phyloP scores from a whole-genome alignment of 2,113 vertebrate genomes.

The Aviceda subcristata region DNA sequence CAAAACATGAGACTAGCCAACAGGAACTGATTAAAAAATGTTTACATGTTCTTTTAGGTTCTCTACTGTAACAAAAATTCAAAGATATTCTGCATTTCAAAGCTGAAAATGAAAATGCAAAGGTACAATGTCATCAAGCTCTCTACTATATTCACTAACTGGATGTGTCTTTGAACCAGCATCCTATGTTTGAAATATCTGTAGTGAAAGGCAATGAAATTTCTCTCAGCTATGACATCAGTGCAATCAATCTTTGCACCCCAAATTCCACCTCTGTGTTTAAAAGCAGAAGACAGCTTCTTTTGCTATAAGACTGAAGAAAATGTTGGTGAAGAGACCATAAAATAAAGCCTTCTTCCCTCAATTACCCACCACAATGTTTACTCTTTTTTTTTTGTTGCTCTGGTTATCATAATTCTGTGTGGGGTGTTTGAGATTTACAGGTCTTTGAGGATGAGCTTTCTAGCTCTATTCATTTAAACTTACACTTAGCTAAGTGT shows the following conservation, averaged over 20 bases:
- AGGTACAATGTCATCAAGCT: not conserved
- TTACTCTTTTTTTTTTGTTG: not conserved
- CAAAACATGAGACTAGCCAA: not conserved
- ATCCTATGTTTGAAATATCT: not conserved
- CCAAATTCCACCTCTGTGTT: not conserved
- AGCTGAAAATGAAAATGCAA: not conserved
- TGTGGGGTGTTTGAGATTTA: not conserved
- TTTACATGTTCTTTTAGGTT: not conserved
- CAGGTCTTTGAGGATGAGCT: not conserved
- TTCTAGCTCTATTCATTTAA: not conserved
- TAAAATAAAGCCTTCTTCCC: not conserved
- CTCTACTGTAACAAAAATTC: not conserved
- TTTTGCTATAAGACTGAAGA: not conserved
- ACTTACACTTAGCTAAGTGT: not conserved
- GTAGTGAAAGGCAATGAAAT: not conserved
- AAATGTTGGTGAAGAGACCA: not conserved
- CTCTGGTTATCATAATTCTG: not conserved
- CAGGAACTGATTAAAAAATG: not conserved
- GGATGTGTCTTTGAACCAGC: accelerated
- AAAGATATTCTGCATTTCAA: not conserved
- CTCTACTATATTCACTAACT: not conserved
- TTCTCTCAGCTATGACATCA: not conserved
- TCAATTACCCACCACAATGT: not conserved
- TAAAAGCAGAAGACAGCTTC: not conserved
- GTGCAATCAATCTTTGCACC: not conserved